Conservation (phyloP, 2,888 invertebrate genomes). For the Sminthurinus aureus region DNA sequence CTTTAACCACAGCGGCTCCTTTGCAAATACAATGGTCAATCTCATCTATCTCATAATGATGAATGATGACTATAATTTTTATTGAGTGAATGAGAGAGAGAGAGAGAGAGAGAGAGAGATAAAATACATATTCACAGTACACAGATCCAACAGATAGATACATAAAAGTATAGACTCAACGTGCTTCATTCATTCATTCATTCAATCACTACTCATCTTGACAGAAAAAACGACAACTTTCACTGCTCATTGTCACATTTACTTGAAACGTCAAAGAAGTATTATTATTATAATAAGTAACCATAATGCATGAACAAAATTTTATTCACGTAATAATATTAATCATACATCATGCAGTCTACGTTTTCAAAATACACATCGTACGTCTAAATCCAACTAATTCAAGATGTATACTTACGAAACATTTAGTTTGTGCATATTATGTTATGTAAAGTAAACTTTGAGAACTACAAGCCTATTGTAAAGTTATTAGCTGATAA, state of each 20-base stretch:
- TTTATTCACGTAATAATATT: neutral
- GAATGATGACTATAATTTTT: neutral
- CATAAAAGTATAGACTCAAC: neutral
- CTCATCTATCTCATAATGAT: neutral
- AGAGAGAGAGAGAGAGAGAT: no score
- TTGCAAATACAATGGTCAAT: conserved; percentile 5
- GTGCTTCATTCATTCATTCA: neutral
- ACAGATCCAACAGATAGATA: neutral
- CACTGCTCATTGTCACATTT: conserved; percentile 25
- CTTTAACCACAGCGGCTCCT: neutral
- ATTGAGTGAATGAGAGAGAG: no score
- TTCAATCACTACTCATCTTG: neutral
- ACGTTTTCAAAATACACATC: no score
- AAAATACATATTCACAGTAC: no score
- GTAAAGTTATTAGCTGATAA: no score
- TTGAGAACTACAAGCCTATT: no score
- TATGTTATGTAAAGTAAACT: no score
- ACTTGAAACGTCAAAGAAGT: neutral
- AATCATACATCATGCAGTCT: neutral
- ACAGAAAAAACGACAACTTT: conserved; percentile 20
- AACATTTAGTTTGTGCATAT: no score
- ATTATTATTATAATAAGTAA: neutral
- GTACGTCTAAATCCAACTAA: no score
- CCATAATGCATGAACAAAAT: conserved; percentile 7
- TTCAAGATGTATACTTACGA: no score